phyloP scores from a whole-genome alignment of 2,797 vertebrate species.

The Caiman crocodilus region DNA sequence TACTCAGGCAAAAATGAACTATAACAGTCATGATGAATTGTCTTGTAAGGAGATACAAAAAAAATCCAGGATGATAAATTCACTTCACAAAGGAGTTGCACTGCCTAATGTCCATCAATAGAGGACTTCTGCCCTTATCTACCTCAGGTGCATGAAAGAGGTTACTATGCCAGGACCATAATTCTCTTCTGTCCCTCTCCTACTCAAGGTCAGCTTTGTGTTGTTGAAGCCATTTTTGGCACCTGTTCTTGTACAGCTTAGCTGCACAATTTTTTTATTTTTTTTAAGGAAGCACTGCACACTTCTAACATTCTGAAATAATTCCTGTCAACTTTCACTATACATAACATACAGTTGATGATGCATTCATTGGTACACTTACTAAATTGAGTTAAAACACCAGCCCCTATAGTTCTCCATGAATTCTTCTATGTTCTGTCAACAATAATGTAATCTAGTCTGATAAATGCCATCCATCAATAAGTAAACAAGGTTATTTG shows the following conservation, averaged over 20 bases:
- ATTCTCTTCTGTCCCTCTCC: not conserved
- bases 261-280: too few relatives aligned
- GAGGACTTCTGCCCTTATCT: not conserved
- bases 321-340: not conserved
- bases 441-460: not conserved
- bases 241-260: not conserved
- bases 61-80: not conserved
- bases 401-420: not conserved
- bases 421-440: not conserved
- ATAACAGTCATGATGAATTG: not conserved
- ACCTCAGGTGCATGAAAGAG: not conserved
- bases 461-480: too few relatives aligned
- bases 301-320: not conserved
- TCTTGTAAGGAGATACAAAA: not conserved
- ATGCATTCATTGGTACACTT: not conserved
- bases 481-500: too few relatives aligned
- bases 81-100: not conserved
- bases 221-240: not conserved
- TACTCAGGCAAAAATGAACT: not conserved
- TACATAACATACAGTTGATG: not conserved
- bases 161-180: not conserved
- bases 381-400: not conserved
- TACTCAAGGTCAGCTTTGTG: not conserved
- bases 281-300: too few relatives aligned
- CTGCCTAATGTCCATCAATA: not conserved